These are phyloP conservation scores for Lysiphlebus fabarum DNA, from an alignment of 1,140 invertebrate species.

Conservation along the genomic window DNA sequence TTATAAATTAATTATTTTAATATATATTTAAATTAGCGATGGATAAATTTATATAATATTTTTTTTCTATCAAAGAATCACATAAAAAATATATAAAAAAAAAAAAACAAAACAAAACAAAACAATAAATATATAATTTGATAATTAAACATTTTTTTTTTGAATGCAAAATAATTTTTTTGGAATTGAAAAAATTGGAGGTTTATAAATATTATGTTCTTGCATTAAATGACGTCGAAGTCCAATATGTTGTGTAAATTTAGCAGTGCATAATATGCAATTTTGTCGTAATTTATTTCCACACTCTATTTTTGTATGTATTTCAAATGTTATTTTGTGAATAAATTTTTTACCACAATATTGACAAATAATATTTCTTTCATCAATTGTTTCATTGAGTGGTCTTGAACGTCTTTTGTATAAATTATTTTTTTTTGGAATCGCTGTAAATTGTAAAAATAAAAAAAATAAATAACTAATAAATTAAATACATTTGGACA, in stretches of 20 bases:
- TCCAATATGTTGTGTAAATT: slow-evolving; percentile 51
- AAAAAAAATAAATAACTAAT: neutral
- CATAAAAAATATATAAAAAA: neutral
- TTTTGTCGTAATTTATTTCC: slow-evolving; percentile 52
- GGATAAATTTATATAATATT: too few relatives aligned
- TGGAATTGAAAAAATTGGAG: slow-evolving; percentile 38
- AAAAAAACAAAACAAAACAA: neutral
- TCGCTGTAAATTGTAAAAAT: slow-evolving; percentile 15
- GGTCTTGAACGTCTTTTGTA: slow-evolving; percentile 26
- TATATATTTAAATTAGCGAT: too few relatives aligned
- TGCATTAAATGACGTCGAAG: slow-evolving; percentile 44
- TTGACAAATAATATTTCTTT: slow-evolving; percentile 38
- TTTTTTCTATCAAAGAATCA: neutral
- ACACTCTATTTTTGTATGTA: slow-evolving; percentile 57
- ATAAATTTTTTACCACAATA: slow-evolving; percentile 57
- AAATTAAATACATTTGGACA: too few relatives aligned
- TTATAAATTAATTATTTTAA: too few relatives aligned
- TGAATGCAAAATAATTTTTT: slow-evolving; percentile 32
- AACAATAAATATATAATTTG: neutral
- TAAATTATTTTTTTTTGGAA: neutral
- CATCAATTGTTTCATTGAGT: slow-evolving; percentile 21
- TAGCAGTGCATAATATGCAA: slow-evolving; percentile 51
- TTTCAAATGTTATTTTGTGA: slow-evolving; percentile 51
- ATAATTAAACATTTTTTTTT: slow-evolving; percentile 8
- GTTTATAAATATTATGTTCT: slow-evolving; percentile 42